Percentiles rank a stretch among this genome's conserved stretches.
These are phyloP conservation scores for Kobus ellipsiprymnus DNA, from an alignment of 2,113 vertebrate species.

Conservation along the genomic window DNA sequence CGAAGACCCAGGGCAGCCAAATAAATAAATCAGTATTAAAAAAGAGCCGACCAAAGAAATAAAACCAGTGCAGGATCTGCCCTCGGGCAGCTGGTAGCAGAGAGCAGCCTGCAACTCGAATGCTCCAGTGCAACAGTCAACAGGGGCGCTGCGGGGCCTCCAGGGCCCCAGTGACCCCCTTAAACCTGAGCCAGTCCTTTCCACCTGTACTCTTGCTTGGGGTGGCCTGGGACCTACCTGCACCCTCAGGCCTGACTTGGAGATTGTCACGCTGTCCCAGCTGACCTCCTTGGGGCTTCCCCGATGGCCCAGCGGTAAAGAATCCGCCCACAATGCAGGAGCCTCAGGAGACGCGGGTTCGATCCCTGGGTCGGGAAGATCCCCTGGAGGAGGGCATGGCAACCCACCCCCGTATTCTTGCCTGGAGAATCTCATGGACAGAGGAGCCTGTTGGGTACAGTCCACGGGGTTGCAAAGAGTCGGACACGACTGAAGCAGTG, in stretches of 20 bases:
- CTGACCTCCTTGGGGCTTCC: not conserved
- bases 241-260: not conserved
- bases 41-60: not conserved
- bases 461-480: accelerated
- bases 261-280: not conserved
- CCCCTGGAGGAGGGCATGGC: not conserved
- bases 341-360: not conserved
- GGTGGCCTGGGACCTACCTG: too few relatives aligned
- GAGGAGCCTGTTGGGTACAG: not conserved
- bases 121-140: accelerated
- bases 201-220: accelerated
- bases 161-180: not conserved
- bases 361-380: not conserved
- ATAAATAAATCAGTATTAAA: not conserved
- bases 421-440: not conserved
- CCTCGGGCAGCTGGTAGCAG: accelerated
- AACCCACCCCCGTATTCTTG: not conserved
- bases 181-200: accelerated
- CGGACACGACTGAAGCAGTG: not conserved
- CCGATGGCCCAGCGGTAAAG: not conserved
- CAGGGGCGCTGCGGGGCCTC: not conserved
- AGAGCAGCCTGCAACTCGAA: accelerated
- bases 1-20: not conserved
- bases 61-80: accelerated
- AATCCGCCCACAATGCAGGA: not conserved